Base-by-base conservation (phyloP, 2,888 invertebrate genomes). In the Pyrgus malvae region DNA sequence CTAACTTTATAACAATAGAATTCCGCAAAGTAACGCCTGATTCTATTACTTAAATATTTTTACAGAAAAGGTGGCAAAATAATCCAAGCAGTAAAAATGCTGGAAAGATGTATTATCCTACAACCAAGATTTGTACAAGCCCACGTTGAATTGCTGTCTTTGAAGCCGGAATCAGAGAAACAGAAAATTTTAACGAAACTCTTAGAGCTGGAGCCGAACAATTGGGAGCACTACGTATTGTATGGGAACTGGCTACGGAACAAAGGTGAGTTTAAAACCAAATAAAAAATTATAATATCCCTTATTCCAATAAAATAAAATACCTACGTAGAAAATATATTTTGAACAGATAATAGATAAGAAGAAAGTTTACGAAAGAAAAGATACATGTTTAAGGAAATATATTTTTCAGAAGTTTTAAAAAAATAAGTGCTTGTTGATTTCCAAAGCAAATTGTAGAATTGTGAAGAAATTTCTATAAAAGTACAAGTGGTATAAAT, bases 181-280 rank as follows among this genome's bases (percentile, higher is more conserved):
- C 92, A 91, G 9, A 78, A 79, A 12, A 85, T 94, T 25, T 73
- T 95, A 56, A 87, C 82, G 56, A 92, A 91, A 68, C 92, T 94
- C 16, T 89, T 93, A 11, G 82, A 91, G n/a, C 74, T 95, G 46
- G 94, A 95, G 65, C 93, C 94, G 0, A 83, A 82, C 53, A 94
- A 94, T 69, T 93, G 95, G 68, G 93, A 95, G 71, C 93, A 94
- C 73, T 92, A 93, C 41, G 91, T 94, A n/a, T 90, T 94, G 60
- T 95, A 94, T 68, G 95, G 94, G 19, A 91, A 93, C 62, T 95
- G 95, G 93, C 88, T 94, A 31, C 90, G 92, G 59, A 91, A 91
- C 66, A 93, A 92, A 83, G 93, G 94, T 94, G 72, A 78, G 19
- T n/a, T n/a, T n/a, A n/a, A n/a, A 7, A 14, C 6, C 1, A 16